phyloP scores from a whole-genome alignment of 2,888 invertebrate genomes.

The Dastarcus helophoroides region DNA sequence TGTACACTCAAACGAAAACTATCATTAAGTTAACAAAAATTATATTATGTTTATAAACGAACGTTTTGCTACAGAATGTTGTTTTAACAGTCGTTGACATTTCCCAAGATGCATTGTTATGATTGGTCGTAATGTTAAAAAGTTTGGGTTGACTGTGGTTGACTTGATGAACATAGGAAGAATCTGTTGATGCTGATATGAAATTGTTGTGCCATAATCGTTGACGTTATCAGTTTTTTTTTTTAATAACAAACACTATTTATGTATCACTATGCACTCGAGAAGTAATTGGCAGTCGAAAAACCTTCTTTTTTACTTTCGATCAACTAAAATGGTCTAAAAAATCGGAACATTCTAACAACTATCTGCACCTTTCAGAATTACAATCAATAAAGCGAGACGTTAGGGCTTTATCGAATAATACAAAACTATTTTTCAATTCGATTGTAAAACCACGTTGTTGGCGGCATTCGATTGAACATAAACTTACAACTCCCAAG shows the following conservation, averaged over 20 bases:
- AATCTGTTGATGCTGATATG: slow-evolving; percentile 29
- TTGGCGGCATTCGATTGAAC: too few relatives aligned
- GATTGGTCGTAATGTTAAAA: slow-evolving; percentile 2
- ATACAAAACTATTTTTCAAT: too few relatives aligned
- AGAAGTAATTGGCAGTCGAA: slow-evolving; percentile 33
- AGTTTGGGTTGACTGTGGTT: slow-evolving; percentile 3
- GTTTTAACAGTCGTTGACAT: neutral
- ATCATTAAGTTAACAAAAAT: too few relatives aligned
- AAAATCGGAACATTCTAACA: too few relatives aligned
- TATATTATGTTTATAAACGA: too few relatives aligned
- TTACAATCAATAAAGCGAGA: too few relatives aligned
- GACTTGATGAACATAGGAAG: neutral
- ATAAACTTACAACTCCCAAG: too few relatives aligned
- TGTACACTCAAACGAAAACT: too few relatives aligned
- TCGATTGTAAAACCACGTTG: too few relatives aligned
- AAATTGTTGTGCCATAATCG: slow-evolving; percentile 32
- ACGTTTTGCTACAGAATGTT: slow-evolving; percentile 2
- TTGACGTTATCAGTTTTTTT: slow-evolving; percentile 20
- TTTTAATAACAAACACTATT: slow-evolving; percentile 10
- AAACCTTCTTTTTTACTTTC: slow-evolving; percentile 23
- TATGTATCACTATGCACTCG: slow-evolving; percentile 32
- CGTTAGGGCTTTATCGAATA: too few relatives aligned
- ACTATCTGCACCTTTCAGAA: too few relatives aligned
- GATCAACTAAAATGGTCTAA: too few relatives aligned
- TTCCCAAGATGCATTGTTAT: slow-evolving; percentile 2